These are phyloP conservation scores for Zootoca vivipara DNA, from an alignment of 2,113 vertebrate species.

Conservation along the genomic window DNA sequence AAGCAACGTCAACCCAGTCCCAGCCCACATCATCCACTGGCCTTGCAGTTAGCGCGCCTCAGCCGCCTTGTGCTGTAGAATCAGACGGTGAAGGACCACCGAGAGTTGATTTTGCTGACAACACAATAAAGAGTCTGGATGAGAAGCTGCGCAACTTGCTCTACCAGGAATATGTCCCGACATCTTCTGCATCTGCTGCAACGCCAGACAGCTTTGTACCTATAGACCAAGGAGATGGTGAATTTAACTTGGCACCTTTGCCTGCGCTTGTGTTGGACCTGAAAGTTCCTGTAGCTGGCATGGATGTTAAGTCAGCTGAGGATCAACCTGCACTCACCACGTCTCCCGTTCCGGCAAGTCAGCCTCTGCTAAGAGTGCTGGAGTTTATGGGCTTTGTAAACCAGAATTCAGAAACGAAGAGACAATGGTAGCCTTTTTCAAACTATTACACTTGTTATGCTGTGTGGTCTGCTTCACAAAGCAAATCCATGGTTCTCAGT, in stretches of 20 bases:
- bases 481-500: neutral
- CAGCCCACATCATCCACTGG: conserved; percentile 9
- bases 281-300: neutral
- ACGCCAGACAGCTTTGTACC: conserved; percentile 82
- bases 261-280: accelerated
- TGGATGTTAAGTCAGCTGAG: conserved; percentile 66
- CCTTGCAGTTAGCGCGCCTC: conserved; percentile 60
- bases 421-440: accelerated
- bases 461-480: neutral
- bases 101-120: conserved; percentile 91
- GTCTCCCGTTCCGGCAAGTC: conserved; percentile 20
- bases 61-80: conserved; percentile 76
- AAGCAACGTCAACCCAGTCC: conserved; percentile 34
- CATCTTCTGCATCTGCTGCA: conserved; percentile 86
- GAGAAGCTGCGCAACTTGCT: conserved; percentile 95
- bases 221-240: conserved; percentile 67
- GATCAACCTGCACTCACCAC: conserved; percentile 39
- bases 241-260: conserved; percentile 81
- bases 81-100: conserved; percentile 89
- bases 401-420: neutral
- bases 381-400: neutral
- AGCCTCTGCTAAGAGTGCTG: neutral
- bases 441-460: neutral
- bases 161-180: conserved; percentile 93
- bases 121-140: conserved; percentile 94